These are phyloP conservation scores for Drosophila tropicalis DNA, from an alignment of 1,140 invertebrate species.

Conservation along the genomic window DNA sequence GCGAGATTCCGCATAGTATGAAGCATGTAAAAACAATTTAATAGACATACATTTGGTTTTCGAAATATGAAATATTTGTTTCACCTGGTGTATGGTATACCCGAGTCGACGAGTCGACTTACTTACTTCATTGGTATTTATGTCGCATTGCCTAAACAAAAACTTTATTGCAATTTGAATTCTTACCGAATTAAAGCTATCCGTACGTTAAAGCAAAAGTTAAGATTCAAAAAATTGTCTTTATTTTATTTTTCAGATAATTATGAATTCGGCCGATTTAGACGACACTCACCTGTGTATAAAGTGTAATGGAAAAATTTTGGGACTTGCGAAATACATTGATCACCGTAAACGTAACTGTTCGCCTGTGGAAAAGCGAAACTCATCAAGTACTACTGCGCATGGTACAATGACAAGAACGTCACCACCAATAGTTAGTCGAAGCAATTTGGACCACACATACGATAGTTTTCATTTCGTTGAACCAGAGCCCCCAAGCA, in stretches of 20 bases:
- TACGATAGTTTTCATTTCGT: constrained; percentile 74
- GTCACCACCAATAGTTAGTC: constrained; percentile 56
- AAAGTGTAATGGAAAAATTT: constrained; percentile 91
- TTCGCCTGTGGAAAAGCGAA: constrained; percentile 79
- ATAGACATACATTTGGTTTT: too few relatives aligned
- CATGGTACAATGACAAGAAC: constrained; percentile 34
- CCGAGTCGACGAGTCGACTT: too few relatives aligned
- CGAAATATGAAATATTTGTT: too few relatives aligned
- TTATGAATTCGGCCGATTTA: constrained; percentile 86
- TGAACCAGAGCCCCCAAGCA: constrained; percentile 83
- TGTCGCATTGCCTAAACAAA: too few relatives aligned
- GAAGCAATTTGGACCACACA: constrained; percentile 54
- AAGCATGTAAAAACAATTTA: too few relatives aligned
- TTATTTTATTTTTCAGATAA: constrained; percentile 5
- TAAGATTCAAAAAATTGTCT: not conserved
- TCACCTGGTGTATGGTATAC: too few relatives aligned
- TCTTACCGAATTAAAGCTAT: not conserved
- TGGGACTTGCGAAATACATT: constrained; percentile 92
- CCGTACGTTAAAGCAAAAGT: too few relatives aligned
- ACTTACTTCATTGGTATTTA: too few relatives aligned
- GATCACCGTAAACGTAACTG: constrained; percentile 88
- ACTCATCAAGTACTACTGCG: constrained; percentile 2
- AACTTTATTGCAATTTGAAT: not conserved
- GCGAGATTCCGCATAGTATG: too few relatives aligned
- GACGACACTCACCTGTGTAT: constrained; percentile 93